phyloP scores from a whole-genome alignment of 1,140 invertebrate species.

The Ceratosolen solmsi region DNA sequence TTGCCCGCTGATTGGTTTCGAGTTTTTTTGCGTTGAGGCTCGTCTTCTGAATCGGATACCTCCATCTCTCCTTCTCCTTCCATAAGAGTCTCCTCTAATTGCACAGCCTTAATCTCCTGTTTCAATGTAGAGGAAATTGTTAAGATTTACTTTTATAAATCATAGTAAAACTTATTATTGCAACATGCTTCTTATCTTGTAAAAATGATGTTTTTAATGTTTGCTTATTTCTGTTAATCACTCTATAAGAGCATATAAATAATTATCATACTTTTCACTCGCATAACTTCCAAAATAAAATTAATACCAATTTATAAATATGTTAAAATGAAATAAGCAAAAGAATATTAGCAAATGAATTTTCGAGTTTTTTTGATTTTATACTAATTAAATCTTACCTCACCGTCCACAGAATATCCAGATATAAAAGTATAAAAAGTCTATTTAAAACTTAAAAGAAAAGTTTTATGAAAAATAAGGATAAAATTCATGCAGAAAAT shows the following conservation, averaged over 20 bases:
- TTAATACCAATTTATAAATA: constrained; percentile 33
- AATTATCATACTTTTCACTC: not conserved
- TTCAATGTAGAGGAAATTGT: constrained; percentile 50
- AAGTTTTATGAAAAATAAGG: constrained; percentile 14
- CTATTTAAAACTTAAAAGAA: constrained; percentile 45
- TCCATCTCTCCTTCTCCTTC: constrained; percentile 88
- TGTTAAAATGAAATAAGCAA: constrained; percentile 27
- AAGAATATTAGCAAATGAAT: constrained; percentile 27
- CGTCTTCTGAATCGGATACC: constrained; percentile 83
- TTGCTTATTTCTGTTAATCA: constrained; percentile 21
- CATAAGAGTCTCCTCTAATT: constrained; percentile 82
- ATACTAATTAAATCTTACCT: constrained; percentile 44
- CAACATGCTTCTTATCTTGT: constrained; percentile 48
- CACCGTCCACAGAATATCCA: constrained; percentile 40
- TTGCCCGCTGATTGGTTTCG: constrained; percentile 64
- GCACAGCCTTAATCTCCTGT: constrained; percentile 85
- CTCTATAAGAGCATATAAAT: not conserved
- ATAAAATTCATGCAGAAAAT: constrained; percentile 41
- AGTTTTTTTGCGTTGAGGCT: constrained; percentile 73
- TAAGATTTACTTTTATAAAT: constrained; percentile 3
- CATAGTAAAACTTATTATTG: constrained; percentile 20
- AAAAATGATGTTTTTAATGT: constrained; percentile 33
- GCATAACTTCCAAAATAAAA: constrained; percentile 28
- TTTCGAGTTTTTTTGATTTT: constrained; percentile 9
- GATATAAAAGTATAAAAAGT: constrained; percentile 38